Evolutionary conservation across 2,797 vertebrate genomes (phyloP).

Genomic region (Chaetodon trifasciatus): DNA sequence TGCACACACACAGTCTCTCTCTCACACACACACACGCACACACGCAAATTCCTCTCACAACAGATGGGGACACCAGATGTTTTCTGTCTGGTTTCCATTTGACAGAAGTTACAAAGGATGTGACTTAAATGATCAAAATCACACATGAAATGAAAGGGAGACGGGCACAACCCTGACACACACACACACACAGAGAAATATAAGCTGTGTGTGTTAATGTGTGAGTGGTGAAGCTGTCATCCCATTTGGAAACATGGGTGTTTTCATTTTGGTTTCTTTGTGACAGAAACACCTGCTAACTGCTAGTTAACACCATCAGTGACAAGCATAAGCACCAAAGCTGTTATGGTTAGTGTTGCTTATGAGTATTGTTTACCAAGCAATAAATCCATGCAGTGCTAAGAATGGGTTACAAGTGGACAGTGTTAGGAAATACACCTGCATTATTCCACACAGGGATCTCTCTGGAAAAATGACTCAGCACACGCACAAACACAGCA

Average conservation of each 20-base stretch:
- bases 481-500: slow-evolving; percentile 24
- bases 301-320: background rate
- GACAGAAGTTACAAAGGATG: slow-evolving; percentile 69
- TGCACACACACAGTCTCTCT: slow-evolving; percentile 5
- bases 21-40: slow-evolving; percentile 13
- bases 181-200: slow-evolving; percentile 21
- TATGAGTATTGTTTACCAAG: slow-evolving; percentile 24
- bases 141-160: slow-evolving; percentile 66
- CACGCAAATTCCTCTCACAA: slow-evolving; percentile 37
- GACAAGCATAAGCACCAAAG: background rate
- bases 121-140: slow-evolving; percentile 69
- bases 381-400: background rate
- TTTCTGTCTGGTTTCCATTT: slow-evolving; percentile 79
- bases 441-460: slow-evolving; percentile 30
- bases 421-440: slow-evolving; percentile 62
- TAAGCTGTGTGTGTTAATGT: slow-evolving; percentile 41
- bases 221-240: slow-evolving; percentile 12
- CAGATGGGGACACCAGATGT: slow-evolving; percentile 81
- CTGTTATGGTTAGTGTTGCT: background rate
- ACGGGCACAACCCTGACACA: slow-evolving; percentile 30
- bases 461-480: slow-evolving; percentile 53
- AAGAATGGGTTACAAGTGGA: slow-evolving; percentile 1
- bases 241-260: background rate
- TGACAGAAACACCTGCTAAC: slow-evolving; percentile 29
- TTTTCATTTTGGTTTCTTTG: slow-evolving; percentile 24